Evolutionary conservation across 2,888 invertebrate genomes (phyloP), one percentile per base, ranked within the genome.

Genomic region (Napeogenes sylphis): DNA sequence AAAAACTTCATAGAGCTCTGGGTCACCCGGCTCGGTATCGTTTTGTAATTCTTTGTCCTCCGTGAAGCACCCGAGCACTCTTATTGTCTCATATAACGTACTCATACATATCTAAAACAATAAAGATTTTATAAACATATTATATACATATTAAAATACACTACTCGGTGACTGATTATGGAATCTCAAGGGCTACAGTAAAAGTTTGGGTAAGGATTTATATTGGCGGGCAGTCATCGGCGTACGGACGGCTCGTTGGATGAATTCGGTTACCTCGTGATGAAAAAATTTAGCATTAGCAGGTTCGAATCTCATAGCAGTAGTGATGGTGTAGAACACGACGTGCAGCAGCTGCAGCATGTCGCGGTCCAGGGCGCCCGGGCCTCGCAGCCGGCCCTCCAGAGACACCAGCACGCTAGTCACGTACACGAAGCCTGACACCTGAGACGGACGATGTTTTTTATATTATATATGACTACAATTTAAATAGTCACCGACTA

Each of bases 271-370:
- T 75, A 95, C 96, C 93, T 99, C 99, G 70, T 97, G 95, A 79
- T 98, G 95, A 90, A 99, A 99, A 90, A 98, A 98, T 83, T 98
- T 98, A 0, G 99, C 99, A 84, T 99, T 99, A 0, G 99, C 99
- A 2, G 99, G 99, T 84, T 99, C 99, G 81, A 98, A 99, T 72
- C 99, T 92, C 99, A 99, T 99, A 2, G 99, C 98, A 0, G 98
- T 97, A 66, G 97, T 97, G 71, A 99, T 93, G 0, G 98, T 98
- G 79, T 97, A 97, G 85, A 99, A 98, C 10, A 98, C 97, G 62
- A 97, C 94, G 77, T 96, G 95, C 63, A 98, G 90, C 62, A 98
- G 85, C 58, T 94, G 92, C 61, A 98, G 87, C 73, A 96, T 92
- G 76, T 97, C 96, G 58, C 83, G 85, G 56, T 88, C 87, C 74